Evolutionary conservation across 2,797 vertebrate species (phyloP).

Genomic region (Merluccius polli): DNA sequence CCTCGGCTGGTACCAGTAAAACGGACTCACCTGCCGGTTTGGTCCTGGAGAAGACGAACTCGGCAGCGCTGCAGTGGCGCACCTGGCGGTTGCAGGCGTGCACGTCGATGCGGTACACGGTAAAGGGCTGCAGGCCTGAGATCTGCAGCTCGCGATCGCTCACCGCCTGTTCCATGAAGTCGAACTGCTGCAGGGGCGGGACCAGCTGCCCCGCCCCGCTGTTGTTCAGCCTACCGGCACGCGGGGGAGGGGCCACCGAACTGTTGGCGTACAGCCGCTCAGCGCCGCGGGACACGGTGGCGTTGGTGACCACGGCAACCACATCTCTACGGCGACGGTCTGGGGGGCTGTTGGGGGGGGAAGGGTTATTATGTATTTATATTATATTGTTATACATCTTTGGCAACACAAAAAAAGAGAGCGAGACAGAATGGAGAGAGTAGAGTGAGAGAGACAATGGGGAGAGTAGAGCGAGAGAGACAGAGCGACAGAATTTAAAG

Average conservation of each 20-base stretch:
- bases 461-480: no score
- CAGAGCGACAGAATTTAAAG: no score
- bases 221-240: neutral
- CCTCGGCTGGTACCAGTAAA: no score
- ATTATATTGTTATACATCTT: no score
- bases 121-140: conserved; percentile 86
- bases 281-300: conserved; percentile 61
- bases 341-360: conserved; percentile 57
- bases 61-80: conserved; percentile 86
- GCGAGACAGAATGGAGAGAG: no score
- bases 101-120: conserved; percentile 94
- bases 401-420: no score
- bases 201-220: conserved; percentile 67
- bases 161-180: conserved; percentile 83
- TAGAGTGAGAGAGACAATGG: no score
- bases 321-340: conserved; percentile 87
- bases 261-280: conserved; percentile 67
- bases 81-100: conserved; percentile 96
- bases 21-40: conserved; percentile 85
- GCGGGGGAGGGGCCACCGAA: conserved; percentile 36
- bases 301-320: conserved; percentile 73
- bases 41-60: conserved; percentile 93
- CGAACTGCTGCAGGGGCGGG: conserved; percentile 78
- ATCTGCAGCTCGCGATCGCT: conserved; percentile 84
- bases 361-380: neutral